Evolutionary conservation across 2,797 vertebrate species (phyloP).

Genomic region (Aratinga solstitialis): DNA sequence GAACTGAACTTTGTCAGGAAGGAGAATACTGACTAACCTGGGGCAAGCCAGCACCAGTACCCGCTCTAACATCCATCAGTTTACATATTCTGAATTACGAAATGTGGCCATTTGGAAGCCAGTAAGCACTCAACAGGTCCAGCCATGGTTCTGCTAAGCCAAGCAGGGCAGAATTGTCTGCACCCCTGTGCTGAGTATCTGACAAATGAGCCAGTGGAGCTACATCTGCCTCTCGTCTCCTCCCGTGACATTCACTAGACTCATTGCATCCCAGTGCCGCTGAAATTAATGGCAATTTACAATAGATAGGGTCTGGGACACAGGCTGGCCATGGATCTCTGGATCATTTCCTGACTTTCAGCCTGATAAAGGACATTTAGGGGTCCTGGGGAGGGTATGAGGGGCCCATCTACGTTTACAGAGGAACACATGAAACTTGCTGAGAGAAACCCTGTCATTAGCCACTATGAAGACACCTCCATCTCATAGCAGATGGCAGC

Average conservation of each 20-base stretch:
- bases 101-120: background rate
- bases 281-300: background rate
- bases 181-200: background rate
- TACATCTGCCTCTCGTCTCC: background rate
- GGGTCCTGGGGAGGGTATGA: background rate
- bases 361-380: background rate
- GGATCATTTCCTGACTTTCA: background rate
- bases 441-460: background rate
- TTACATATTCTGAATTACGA: background rate
- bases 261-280: background rate
- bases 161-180: background rate
- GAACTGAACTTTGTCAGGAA: background rate
- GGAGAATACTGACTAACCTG: background rate
- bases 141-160: background rate
- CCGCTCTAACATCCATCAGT: background rate
- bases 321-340: background rate
- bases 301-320: background rate
- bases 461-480: background rate
- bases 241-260: rapidly evolving
- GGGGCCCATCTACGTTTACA: background rate
- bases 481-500: background rate
- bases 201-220: rapidly evolving
- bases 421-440: background rate
- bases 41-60: background rate
- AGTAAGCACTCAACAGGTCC: background rate